A percentile compares a stretch with the other conserved stretches of the same genome.
These are phyloP conservation scores for Byasa hedistus DNA, from an alignment of 2,888 invertebrate species.

Conservation along the genomic window DNA sequence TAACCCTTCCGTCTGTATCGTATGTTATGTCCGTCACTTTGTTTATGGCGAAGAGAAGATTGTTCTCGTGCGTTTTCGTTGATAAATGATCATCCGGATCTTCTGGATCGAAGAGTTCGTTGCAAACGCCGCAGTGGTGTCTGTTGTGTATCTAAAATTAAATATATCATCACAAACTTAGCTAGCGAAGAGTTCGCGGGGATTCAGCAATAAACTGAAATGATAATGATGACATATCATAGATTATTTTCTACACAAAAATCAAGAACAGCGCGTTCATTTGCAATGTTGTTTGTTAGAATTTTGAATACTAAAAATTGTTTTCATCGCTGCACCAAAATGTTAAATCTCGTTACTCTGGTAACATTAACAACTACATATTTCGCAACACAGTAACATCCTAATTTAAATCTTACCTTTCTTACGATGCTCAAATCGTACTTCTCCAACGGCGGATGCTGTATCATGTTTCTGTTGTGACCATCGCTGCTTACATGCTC, in stretches of 20 bases:
- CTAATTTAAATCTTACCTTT: slow-evolving; percentile 38
- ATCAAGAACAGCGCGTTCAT: too few species aligned
- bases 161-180: background rate
- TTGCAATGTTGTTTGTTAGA: too few species aligned
- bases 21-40: slow-evolving; percentile 36
- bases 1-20: slow-evolving; percentile 22
- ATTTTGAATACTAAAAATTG: too few species aligned
- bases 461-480: slow-evolving; percentile 33
- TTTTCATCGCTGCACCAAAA: too few species aligned
- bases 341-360: too few species aligned
- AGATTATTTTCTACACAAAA: too few species aligned
- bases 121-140: slow-evolving; percentile 49
- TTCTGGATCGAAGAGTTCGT: slow-evolving; percentile 32
- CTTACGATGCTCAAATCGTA: slow-evolving; percentile 46
- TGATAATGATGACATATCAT: too few species aligned
- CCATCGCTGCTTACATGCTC: slow-evolving; percentile 31
- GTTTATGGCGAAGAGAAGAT: slow-evolving; percentile 36
- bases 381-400: too few species aligned
- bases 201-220: too few species aligned
- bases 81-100: slow-evolving; percentile 32
- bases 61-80: slow-evolving; percentile 38
- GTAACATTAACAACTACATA: too few species aligned
- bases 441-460: slow-evolving; percentile 36
- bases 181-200: too few species aligned
- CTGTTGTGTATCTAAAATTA: slow-evolving; percentile 37